Evolutionary conservation across 2,113 vertebrate genomes (phyloP).

Genomic region (Alectura lathami): DNA sequence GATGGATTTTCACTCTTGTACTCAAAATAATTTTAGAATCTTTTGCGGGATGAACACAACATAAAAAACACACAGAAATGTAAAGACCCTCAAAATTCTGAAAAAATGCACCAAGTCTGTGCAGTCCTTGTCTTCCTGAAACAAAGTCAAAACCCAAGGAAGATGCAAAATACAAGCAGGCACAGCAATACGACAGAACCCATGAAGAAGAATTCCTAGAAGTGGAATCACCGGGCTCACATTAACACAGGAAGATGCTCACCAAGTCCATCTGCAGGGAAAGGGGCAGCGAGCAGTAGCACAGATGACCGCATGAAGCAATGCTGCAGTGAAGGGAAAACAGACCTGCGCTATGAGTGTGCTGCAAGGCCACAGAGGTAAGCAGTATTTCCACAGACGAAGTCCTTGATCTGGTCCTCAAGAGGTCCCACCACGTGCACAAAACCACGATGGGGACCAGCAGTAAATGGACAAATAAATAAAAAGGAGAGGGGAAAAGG

Average conservation of each 20-base stretch:
- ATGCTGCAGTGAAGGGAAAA: not conserved
- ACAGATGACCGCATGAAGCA: not conserved
- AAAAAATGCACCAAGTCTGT: not conserved
- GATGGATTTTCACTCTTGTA: not conserved
- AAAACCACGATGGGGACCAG: not conserved
- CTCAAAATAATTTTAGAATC: not conserved
- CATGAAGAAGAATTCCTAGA: not conserved
- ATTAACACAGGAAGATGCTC: not conserved
- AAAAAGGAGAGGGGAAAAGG: fast-evolving
- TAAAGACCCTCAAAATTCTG: not conserved
- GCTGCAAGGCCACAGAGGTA: not conserved
- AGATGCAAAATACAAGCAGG: not conserved
- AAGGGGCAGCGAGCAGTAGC: not conserved
- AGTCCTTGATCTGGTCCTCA: not conserved
- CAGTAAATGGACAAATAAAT: not conserved
- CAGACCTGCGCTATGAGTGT: not conserved
- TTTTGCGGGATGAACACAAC: not conserved
- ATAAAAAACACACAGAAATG: not conserved
- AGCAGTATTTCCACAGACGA: not conserved
- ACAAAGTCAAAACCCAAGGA: not conserved
- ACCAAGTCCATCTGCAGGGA: not conserved
- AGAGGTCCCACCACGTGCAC: not conserved
- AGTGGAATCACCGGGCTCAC: not conserved
- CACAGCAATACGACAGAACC: not conserved
- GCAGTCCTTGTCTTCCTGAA: not conserved